These are phyloP conservation scores for Philereme vetulata DNA, from an alignment of 2,888 invertebrate genomes.

Conservation along the genomic window DNA sequence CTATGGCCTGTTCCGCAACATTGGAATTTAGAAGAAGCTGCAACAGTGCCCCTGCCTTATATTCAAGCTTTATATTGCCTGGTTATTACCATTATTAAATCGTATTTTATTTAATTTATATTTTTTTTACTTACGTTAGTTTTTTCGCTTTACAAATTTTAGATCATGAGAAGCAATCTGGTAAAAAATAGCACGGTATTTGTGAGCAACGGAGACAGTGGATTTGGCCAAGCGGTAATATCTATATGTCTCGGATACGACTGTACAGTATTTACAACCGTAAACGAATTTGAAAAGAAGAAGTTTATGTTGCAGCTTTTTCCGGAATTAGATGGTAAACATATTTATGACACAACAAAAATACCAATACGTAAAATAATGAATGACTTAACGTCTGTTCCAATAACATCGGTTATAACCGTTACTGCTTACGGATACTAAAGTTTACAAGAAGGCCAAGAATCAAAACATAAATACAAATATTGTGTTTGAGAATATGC, in stretches of 20 bases:
- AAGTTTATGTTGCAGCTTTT: constrained; percentile 15
- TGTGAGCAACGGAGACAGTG: constrained; percentile 28
- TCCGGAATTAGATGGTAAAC: constrained; percentile 22
- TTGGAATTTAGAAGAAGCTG: constrained; percentile 87
- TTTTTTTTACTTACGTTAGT: neutral
- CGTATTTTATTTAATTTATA: constrained; percentile 3
- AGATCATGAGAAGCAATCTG: constrained; percentile 21
- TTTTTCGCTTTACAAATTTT: constrained; percentile 4
- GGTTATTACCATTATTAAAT: constrained; percentile 22
- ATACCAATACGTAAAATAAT: no score
- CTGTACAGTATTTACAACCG: constrained; percentile 32
- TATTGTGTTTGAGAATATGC: no score
- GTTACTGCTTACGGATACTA: no score
- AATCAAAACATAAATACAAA: no score
- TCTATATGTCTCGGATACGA: constrained; percentile 21
- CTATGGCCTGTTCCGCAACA: constrained; percentile 85
- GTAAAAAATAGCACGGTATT: constrained; percentile 14
- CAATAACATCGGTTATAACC: no score
- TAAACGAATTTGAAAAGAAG: constrained; percentile 25
- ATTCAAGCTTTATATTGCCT: constrained; percentile 63
- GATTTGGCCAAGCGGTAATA: constrained; percentile 35
- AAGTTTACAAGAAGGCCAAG: no score
- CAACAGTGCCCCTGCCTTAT: constrained; percentile 88
- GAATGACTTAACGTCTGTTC: no score
- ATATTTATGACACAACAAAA: neutral